Evolutionary conservation across 2,888 invertebrate genomes (phyloP).

Genomic region (Tiliacea citrago): DNA sequence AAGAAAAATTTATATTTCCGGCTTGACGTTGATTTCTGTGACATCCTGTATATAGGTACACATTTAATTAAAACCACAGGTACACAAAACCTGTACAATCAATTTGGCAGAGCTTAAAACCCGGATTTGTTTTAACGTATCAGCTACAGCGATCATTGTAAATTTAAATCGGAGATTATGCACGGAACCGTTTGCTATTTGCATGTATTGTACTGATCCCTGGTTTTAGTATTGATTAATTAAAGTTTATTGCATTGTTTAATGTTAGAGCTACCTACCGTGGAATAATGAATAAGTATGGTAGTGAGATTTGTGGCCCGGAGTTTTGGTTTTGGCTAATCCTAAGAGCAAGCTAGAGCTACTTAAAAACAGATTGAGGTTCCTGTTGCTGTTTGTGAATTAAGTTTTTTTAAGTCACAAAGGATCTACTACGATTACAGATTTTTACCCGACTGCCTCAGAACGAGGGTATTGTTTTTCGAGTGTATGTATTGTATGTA

Average conservation of each 20-base stretch:
- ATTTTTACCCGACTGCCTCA: too few relatives aligned
- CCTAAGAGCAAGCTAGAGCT: neutral
- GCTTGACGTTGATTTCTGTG: too few relatives aligned
- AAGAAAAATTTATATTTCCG: too few relatives aligned
- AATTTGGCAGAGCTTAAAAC: slow-evolving; percentile 56
- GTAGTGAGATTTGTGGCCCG: neutral
- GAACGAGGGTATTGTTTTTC: too few relatives aligned
- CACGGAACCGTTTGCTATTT: slow-evolving; percentile 59
- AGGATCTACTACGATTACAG: too few relatives aligned
- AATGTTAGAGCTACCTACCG: neutral
- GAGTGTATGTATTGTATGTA: too few relatives aligned
- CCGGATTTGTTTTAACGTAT: slow-evolving; percentile 50
- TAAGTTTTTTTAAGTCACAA: too few relatives aligned
- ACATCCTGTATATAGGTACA: too few relatives aligned
- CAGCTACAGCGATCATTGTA: slow-evolving; percentile 56
- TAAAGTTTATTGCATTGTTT: slow-evolving; percentile 61
- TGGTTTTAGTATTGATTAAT: slow-evolving; percentile 62
- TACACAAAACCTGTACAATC: slow-evolving; percentile 29
- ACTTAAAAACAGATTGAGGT: neutral
- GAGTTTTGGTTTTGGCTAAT: neutral
- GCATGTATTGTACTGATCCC: slow-evolving; percentile 56
- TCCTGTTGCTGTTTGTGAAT: neutral
- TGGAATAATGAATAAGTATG: slow-evolving; percentile 37
- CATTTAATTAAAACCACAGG: neutral
- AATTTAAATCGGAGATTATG: slow-evolving; percentile 67